phyloP scores from a whole-genome alignment of 2,797 vertebrate species.

The Arctocebus calabarensis region DNA sequence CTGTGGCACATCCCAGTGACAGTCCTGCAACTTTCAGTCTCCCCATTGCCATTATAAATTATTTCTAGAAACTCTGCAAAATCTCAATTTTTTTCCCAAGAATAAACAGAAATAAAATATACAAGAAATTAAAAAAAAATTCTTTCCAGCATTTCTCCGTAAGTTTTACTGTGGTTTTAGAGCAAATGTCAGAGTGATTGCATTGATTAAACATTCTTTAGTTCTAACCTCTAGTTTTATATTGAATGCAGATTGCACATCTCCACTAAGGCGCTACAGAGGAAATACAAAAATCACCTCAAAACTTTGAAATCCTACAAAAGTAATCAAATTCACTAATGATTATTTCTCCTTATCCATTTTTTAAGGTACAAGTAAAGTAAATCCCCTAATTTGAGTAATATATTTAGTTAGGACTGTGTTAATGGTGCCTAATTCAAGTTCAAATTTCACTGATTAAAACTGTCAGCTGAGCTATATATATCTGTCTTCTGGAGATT shows the following conservation, averaged over 20 bases:
- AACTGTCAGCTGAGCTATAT: background rate
- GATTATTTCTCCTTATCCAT: background rate
- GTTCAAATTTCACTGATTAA: background rate
- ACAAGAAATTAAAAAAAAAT: background rate
- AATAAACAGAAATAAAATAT: slow-evolving; percentile 9
- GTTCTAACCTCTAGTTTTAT: background rate
- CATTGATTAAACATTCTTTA: background rate
- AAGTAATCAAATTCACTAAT: background rate
- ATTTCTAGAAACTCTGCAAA: slow-evolving; percentile 14
- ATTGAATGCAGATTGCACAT: background rate
- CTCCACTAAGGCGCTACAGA: background rate
- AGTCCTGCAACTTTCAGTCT: background rate
- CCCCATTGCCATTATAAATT: background rate
- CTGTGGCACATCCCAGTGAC: background rate
- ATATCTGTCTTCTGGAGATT: background rate
- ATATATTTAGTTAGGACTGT: background rate
- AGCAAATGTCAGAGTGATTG: background rate
- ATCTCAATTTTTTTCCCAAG: background rate
- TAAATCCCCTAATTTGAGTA: background rate
- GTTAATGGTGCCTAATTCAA: background rate
- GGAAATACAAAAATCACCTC: background rate
- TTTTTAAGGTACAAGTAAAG: background rate
- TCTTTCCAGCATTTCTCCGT: background rate
- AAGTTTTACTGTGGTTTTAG: background rate
- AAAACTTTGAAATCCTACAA: background rate